A percentile compares a stretch with the other conserved stretches of the same genome.
These are phyloP conservation scores for Desoria tigrina DNA, from an alignment of 2,888 invertebrate genomes.

Conservation along the genomic window DNA sequence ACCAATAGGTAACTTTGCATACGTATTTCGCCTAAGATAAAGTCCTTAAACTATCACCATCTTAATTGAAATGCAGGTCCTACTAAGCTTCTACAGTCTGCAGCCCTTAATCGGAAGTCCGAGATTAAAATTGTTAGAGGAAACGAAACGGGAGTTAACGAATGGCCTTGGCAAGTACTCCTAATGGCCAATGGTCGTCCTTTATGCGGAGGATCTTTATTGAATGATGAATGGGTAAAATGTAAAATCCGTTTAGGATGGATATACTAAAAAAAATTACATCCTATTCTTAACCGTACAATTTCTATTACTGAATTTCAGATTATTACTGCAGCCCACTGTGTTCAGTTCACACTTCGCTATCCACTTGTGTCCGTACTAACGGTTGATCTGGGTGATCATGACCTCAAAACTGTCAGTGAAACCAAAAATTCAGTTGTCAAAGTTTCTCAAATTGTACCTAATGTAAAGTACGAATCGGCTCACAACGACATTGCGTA, in stretches of 20 bases:
- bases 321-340: constrained; percentile 46
- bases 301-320: neutral
- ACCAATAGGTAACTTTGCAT: constrained; percentile 9
- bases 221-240: constrained; percentile 41
- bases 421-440: constrained; percentile 43
- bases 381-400: constrained; percentile 49
- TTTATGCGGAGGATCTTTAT: constrained; percentile 45
- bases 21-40: too few relatives aligned
- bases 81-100: constrained; percentile 33
- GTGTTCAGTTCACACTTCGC: constrained; percentile 42
- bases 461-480: constrained; percentile 37
- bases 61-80: constrained; percentile 22
- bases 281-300: too few relatives aligned
- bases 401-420: constrained; percentile 40
- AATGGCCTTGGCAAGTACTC: constrained; percentile 51
- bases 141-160: constrained; percentile 49
- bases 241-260: neutral
- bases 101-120: constrained; percentile 19
- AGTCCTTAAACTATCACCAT: neutral
- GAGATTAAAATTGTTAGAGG: constrained; percentile 43
- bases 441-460: constrained; percentile 43
- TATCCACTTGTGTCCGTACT: constrained; percentile 42
- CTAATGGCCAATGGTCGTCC: constrained; percentile 44
- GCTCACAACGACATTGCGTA: constrained; percentile 40
- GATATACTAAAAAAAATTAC: too few relatives aligned